phyloP scores from a whole-genome alignment of 2,797 vertebrate species.

The Neosilurus hyrtlii region DNA sequence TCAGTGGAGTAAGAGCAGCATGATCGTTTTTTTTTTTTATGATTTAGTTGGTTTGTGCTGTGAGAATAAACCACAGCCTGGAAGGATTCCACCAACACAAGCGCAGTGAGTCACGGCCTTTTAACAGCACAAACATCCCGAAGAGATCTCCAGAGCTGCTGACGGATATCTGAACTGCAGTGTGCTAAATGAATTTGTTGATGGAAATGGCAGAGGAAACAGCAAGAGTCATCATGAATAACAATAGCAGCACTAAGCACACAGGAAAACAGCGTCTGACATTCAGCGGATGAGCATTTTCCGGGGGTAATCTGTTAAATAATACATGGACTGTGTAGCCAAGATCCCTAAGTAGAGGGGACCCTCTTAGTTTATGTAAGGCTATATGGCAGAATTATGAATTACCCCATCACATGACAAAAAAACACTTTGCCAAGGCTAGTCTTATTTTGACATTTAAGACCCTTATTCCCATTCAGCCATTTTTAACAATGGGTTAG shows the following conservation, averaged over 20 bases:
- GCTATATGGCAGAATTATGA: background rate
- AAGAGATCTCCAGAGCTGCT: constrained; percentile 1
- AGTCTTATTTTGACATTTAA: background rate
- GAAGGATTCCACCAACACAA: background rate
- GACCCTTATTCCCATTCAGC: background rate
- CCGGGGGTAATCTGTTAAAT: background rate
- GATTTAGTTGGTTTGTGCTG: background rate
- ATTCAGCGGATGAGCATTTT: background rate
- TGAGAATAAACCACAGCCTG: background rate
- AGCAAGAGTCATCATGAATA: constrained; percentile 16
- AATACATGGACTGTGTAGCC: background rate
- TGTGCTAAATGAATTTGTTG: constrained; percentile 14
- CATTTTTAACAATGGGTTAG: background rate
- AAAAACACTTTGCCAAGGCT: background rate
- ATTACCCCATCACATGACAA: background rate
- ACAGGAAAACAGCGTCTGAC: constrained; percentile 1
- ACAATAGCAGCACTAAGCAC: constrained; percentile 22
- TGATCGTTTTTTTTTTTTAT: background rate
- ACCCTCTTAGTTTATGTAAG: background rate
- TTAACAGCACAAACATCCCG: constrained; percentile 10
- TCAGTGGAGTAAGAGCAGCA: background rate
- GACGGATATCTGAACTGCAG: constrained; percentile 17
- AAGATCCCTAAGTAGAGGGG: background rate
- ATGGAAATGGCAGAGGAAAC: constrained; percentile 15
- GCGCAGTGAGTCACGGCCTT: constrained; percentile 3